Base-by-base conservation (phyloP, 1,140 invertebrate genomes). In the Apocrypta bakeri region DNA sequence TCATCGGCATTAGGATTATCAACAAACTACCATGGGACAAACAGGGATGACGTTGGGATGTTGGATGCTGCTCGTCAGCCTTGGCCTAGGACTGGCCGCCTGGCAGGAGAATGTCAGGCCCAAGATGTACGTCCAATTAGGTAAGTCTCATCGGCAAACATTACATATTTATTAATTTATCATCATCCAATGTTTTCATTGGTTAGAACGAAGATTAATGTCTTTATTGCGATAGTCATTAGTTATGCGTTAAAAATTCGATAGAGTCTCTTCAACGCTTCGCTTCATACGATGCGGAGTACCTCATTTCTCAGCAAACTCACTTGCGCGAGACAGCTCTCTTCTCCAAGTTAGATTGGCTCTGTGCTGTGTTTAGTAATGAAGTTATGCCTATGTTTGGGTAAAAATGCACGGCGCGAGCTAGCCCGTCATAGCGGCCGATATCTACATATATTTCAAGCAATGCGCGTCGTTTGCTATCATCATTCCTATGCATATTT, bases 61-160 rank as follows among this genome's bases (percentile, higher is more conserved):
- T 81, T 85, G 84, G 82, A 83, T 76, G 74, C 84, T 86, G 73
- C 82, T 84, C 84, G 86, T 83, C 77, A 86, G 85, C 85, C 79
- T 89, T 72, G 86, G 89, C 78, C 63, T 88, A 56, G 86, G 86
- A 14, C 82, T 90, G 56, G 92, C 90, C 12, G 95, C 95, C 86
- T 96, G 96, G 96, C 96, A 97, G 94, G 96, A 96, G 91, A 97
- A 97, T 92, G 94, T 96, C 91, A 94, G 96, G 92, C 96, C 96
- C 87, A 97, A 96, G 94, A 96, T 96, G 94, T 96, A 95, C 93
- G 96, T 96, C 90, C 95, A 96, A 94, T 93, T 96, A 94, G 96
- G 96, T 97, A 90, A 95, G 96, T 95, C 7, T 33, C 78, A 7
- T 25, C 6, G 6, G 2, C 31, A 2, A n/a, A 24, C 11, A 11